Conservation (phyloP, 2,888 invertebrate species). For the Xylota segnis region DNA sequence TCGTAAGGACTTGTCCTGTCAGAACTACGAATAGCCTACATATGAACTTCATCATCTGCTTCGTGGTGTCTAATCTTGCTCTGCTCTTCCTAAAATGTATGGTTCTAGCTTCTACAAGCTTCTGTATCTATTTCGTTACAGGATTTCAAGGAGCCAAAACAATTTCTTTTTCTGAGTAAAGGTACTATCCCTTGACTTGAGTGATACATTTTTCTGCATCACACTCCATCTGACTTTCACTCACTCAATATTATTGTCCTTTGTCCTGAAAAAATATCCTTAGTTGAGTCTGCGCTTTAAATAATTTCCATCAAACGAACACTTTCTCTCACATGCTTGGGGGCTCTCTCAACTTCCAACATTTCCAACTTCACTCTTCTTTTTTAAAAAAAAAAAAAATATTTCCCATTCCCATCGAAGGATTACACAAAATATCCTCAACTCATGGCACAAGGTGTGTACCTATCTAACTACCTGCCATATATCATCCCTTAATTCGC, state of each 20-base stretch:
- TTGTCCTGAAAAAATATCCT: constrained; percentile 28
- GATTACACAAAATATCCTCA: constrained; percentile 38
- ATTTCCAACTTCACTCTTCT: constrained; percentile 3
- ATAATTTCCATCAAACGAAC: constrained; percentile 10
- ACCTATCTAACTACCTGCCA: constrained; percentile 67
- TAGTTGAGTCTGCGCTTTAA: constrained; percentile 46
- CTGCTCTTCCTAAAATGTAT: no score
- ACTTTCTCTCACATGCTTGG: background rate
- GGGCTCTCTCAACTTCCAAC: constrained; percentile 3
- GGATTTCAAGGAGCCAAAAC: no score
- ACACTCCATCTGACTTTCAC: background rate
- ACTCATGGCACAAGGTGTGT: constrained; percentile 67
- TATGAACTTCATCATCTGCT: no score
- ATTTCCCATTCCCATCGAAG: constrained; percentile 30
- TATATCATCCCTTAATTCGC: constrained; percentile 65
- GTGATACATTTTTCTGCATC: background rate
- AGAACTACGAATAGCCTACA: no score
- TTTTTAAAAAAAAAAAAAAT: background rate
- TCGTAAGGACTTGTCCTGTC: no score
- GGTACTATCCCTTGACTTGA: background rate
- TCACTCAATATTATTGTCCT: constrained; percentile 13
- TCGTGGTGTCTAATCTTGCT: no score
- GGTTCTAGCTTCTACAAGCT: no score
- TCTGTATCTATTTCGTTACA: no score
- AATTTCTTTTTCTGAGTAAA: no score